Conservation (phyloP, 2,797 vertebrate genomes). For the Eulemur mongoz region DNA sequence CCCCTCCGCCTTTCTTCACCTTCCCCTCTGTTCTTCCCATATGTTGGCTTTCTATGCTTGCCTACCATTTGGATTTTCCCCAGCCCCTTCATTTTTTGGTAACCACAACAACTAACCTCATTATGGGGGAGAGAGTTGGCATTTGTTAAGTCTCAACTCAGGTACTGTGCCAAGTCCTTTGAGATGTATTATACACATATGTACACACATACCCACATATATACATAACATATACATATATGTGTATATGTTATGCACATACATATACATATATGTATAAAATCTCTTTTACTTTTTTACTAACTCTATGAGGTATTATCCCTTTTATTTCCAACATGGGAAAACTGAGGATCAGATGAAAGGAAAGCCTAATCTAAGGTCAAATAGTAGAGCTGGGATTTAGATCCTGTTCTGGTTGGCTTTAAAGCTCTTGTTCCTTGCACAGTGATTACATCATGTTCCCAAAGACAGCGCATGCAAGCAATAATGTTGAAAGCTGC, state of each 20-base stretch:
- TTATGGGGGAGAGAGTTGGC: background rate
- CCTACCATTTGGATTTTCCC: background rate
- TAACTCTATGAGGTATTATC: background rate
- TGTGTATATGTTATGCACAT: background rate
- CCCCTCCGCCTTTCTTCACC: background rate
- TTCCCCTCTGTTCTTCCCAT: background rate
- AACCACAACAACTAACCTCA: background rate
- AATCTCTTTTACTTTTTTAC: background rate
- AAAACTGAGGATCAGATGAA: background rate
- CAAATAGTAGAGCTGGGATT: background rate
- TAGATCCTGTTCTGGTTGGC: background rate
- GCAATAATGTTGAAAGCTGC: constrained; percentile 21
- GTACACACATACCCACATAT: background rate
- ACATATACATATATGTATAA: background rate
- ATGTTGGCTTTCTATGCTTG: background rate
- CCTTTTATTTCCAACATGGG: background rate
- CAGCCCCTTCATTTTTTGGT: background rate
- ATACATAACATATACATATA: too few species aligned
- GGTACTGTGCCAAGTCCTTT: background rate
- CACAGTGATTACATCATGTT: constrained; percentile 17
- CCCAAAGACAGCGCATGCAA: background rate
- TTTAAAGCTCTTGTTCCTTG: constrained; percentile 38
- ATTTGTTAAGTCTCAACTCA: constrained; percentile 9
- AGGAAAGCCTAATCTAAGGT: background rate
- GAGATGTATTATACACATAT: background rate